Evolutionary conservation across 2,888 invertebrate species (phyloP).

Genomic region (Hyles lineata): DNA sequence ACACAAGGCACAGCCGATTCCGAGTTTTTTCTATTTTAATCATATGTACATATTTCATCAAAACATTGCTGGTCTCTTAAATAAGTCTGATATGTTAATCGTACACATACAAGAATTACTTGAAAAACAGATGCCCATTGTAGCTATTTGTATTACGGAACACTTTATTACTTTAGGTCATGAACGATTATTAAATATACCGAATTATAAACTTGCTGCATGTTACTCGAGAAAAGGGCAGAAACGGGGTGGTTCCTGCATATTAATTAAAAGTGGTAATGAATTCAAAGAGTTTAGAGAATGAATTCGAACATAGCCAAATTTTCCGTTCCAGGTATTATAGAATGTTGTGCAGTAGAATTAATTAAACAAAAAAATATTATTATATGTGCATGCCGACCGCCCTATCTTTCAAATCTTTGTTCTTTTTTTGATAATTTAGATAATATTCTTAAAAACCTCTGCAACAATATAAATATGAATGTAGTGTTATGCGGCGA

Average conservation of each 20-base stretch:
- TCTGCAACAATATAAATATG: no score
- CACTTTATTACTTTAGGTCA: background rate
- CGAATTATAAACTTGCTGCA: background rate
- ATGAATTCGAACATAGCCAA: background rate
- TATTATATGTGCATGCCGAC: background rate
- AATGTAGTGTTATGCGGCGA: no score
- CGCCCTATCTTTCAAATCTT: background rate
- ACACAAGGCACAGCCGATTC: background rate
- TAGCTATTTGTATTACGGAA: no score
- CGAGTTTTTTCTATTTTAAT: background rate
- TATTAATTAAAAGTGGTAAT: background rate
- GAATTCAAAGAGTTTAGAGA: background rate
- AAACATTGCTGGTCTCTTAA: background rate
- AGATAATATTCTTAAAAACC: no score
- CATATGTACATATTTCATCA: background rate
- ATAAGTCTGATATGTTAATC: background rate
- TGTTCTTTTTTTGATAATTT: background rate
- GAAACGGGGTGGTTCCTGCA: background rate
- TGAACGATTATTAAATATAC: background rate
- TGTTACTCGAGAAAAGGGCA: background rate
- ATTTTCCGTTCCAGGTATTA: background rate
- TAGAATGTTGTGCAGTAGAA: conserved; percentile 4
- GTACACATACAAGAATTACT: background rate
- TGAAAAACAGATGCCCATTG: background rate
- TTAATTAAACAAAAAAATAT: background rate